These are phyloP conservation scores for Halcyon senegalensis DNA, from an alignment of 2,113 vertebrate genomes.

Conservation along the genomic window DNA sequence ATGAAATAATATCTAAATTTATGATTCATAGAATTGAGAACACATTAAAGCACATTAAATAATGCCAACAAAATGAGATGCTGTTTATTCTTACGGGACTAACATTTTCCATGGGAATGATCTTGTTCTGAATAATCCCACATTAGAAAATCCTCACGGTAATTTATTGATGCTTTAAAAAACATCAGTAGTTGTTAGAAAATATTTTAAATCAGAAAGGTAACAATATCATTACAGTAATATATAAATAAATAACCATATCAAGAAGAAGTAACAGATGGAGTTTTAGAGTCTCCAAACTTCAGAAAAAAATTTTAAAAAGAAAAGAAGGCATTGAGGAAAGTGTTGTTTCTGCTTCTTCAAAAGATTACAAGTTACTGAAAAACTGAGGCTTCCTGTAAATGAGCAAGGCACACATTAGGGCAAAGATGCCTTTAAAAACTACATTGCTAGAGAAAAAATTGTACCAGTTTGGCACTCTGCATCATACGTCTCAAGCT, in stretches of 20 bases:
- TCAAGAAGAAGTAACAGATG: not conserved
- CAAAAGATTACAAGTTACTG: not conserved
- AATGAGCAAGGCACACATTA: not conserved
- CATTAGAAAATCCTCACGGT: not conserved
- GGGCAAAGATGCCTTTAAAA: not conserved
- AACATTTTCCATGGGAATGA: not conserved
- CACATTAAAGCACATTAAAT: not conserved
- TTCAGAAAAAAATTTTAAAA: not conserved
- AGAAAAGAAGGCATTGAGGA: not conserved
- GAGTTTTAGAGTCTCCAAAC: not conserved
- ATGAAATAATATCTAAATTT: not conserved
- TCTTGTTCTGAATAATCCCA: not conserved
- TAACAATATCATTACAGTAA: not conserved
- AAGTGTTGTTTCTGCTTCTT: not conserved
- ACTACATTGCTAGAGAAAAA: not conserved
- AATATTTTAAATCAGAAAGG: not conserved
- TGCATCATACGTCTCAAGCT: not conserved
- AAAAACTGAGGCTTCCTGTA: not conserved
- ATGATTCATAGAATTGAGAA: constrained; percentile 10
- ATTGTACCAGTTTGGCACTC: accelerated
- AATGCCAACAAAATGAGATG: not conserved
- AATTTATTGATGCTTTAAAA: not conserved
- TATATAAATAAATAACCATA: not conserved
- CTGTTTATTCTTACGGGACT: not conserved
- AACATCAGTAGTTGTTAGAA: not conserved